Evolutionary conservation across 2,797 vertebrate genomes (phyloP).

Genomic region (Leontopithecus rosalia): DNA sequence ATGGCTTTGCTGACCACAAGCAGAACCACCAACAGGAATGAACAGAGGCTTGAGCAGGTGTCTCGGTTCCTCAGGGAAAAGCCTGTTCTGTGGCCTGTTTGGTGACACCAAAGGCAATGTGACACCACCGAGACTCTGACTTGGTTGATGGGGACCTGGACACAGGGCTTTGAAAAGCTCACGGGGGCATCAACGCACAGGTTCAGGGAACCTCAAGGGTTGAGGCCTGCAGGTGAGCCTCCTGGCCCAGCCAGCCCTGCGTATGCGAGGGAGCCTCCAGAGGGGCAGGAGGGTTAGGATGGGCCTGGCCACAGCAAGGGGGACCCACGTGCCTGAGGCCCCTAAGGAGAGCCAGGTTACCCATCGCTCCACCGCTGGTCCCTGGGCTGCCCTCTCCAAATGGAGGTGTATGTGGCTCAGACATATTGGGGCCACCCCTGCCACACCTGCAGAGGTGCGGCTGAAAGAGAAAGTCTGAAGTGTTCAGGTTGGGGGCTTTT

Average conservation of each 20-base stretch:
- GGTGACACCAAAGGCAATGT: not conserved
- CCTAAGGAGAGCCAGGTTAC: not conserved
- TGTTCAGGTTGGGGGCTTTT: not conserved
- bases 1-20: not conserved
- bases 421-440: not conserved
- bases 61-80: not conserved
- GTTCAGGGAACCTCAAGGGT: not conserved
- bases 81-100: not conserved
- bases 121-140: not conserved
- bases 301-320: accelerated
- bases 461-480: not conserved
- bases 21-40: not conserved
- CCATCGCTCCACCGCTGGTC: accelerated
- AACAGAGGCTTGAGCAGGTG: not conserved
- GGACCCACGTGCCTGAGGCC: not conserved
- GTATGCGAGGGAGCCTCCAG: not conserved
- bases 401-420: not conserved
- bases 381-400: not conserved
- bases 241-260: too few relatives aligned
- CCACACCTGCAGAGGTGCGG: not conserved
- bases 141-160: not conserved
- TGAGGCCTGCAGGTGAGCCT: not conserved
- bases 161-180: not conserved
- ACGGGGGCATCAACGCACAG: accelerated
- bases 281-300: too few relatives aligned